Base-by-base conservation (phyloP, 2,888 invertebrate species). In the Dolichomitus sp. region DNA sequence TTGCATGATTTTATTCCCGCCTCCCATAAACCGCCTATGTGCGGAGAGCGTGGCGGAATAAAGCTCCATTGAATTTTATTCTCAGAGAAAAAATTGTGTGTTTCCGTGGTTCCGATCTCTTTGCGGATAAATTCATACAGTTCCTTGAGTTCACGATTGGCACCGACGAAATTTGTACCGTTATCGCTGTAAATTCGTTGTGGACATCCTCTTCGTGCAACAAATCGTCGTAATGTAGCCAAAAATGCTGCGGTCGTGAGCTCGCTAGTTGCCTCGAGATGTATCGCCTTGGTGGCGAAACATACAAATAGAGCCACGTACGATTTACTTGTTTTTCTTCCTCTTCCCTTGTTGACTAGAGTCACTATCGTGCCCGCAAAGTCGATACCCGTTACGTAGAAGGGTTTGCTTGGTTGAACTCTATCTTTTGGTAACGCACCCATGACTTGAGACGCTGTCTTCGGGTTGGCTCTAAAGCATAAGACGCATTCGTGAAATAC, bases 91-190 rank as follows among this genome's bases (percentile, higher is more conserved):
- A 30, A 11, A 2, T 45, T 1, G 2, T 19, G 19, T 45, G 54
- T 12, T 57, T 65, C 30, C 12, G 63, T 6, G 17, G 12, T 9
- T 1, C 30, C 30, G 12, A 66, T 19, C 37, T 74, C 65, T 17
- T 30, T 54, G 14, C 17, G 65, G 30, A 74, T 17, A 27, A 85
- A 65, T 12, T 80, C 57, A 14, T 33, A 66, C 4, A 86, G 1
- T 30, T 85, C 80, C 17, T 80, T 63, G 9, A 88, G 69, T 42
- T 85, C 84, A 14, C 84, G 80, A 42, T 80, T 45, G 0, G 88
- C 88, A 4, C 89, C 90, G 1, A 88, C 81, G 57, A 90, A 90
- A 65, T 89, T 90, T 12, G 85, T 87, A 0, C 87, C 89, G 33
- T 86, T 86, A 57, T 91, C 88, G 50, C 86, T 87, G 57, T 78